Base-by-base conservation (phyloP, 2,888 invertebrate species). In the Pecten maximus region DNA sequence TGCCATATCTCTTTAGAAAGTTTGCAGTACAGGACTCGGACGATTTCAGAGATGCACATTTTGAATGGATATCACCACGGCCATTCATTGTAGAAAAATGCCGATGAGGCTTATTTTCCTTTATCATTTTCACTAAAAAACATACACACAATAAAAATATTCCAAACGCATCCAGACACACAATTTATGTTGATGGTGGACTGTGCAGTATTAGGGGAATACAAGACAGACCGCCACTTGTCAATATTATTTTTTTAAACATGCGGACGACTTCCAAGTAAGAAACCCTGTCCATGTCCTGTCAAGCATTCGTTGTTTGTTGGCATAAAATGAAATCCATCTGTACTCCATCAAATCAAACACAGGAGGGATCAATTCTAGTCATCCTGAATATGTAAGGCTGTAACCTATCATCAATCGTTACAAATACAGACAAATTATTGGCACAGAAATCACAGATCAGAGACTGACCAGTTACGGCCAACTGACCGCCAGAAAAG, bases 1-100 rank as follows among this genome's bases (percentile, higher is more conserved):
- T 28, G 35, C 74, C 74, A 74, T 74, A 74, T 74, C 28, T 28
- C 74, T 74, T 74, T 28, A 74, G 74, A 74, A 74, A 74, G 74
- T 74, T 74, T 74, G 74, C 35, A 2, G 74, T 74, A 28, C 74
- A 74, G 28, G 74, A 74, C 74, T 74, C 74, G 28, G 74, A 74
- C 16, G 74, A 74, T 74, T 74, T 74, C 74, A 74, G 6, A 74
- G 74, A 74, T 12, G 74, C 74, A 74, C 74, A 74, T 74, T 74
- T 74, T 35, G 74, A 74, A 74, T 74, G 74, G 74, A 74, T 10
- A 10, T 74, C 74, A 74, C 74, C 74, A 4, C 74, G 74, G 12
- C 74, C 74, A 74, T 74, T 74, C 74, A 74, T 74, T 74, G 74
- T 74, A 74, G 60, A 60, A 60, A 28, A 35, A 12, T 74, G 74